Conservation (phyloP, 1,140 invertebrate species). For the Saxidomus purpurata region DNA sequence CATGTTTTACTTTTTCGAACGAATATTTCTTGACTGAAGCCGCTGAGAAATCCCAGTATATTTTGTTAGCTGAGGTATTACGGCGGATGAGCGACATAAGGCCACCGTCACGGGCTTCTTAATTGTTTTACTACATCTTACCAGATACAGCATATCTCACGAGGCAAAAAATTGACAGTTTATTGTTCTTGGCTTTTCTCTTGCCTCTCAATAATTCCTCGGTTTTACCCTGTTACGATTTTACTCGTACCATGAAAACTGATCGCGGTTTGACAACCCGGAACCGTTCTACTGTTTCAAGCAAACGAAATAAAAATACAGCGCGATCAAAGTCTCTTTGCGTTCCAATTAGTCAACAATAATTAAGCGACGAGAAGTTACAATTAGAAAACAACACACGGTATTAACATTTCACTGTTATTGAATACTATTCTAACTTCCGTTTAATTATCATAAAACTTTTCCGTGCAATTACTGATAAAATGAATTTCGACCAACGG, state of each 20-base stretch:
- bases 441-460: conserved; percentile 60
- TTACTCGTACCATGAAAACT: background rate
- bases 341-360: conserved; percentile 37
- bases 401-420: conserved; percentile 58
- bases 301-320: conserved; percentile 26
- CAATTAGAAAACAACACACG: conserved; percentile 38
- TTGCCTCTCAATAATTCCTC: background rate
- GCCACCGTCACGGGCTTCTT: no score
- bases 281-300: conserved; percentile 23
- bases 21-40: no score
- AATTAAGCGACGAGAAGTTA: conserved; percentile 47
- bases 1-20: no score
- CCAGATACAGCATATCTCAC: no score
- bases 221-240: background rate
- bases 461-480: conserved; percentile 45
- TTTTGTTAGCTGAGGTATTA: no score
- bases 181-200: background rate
- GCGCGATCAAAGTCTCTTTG: conserved; percentile 30
- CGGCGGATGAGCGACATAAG: no score
- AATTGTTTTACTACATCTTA: no score
- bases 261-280: conserved; percentile 1
- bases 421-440: conserved; percentile 50
- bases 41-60: no score
- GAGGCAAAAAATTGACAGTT: no score
- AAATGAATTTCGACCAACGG: conserved; percentile 46